Conservation (phyloP, 1,140 invertebrate species). For the Atta cephalotes region DNA sequence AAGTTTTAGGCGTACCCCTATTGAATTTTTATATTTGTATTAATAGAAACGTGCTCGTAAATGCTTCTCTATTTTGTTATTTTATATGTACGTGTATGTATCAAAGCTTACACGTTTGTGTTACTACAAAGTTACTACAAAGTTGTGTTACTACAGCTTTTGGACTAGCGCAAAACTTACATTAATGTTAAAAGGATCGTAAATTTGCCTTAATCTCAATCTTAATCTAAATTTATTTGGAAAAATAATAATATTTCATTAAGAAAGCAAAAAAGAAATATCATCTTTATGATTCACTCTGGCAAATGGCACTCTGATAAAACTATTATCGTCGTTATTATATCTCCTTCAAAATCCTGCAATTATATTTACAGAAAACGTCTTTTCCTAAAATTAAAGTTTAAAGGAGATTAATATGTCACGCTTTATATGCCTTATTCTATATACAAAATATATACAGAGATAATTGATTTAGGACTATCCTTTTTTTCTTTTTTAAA, state of each 20-base stretch:
- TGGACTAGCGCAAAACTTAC: conserved; percentile 1
- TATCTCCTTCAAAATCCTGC: conserved; percentile 3
- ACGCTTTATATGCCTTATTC: conserved; percentile 19
- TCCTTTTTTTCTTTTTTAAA: conserved; percentile 46
- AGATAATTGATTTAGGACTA: conserved; percentile 76
- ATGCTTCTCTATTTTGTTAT: conserved; percentile 23
- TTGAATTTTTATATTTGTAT: not conserved
- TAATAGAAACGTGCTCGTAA: conserved; percentile 10
- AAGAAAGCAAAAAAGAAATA: not conserved
- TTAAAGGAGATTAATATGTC: conserved; percentile 28
- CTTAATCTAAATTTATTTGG: not conserved
- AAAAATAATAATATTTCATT: conserved; percentile 11
- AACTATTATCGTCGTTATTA: conserved; percentile 24
- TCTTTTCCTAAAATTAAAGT: conserved; percentile 17
- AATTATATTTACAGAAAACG: conserved; percentile 12
- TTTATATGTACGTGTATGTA: not conserved
- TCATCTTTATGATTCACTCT: not conserved
- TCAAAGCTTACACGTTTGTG: not conserved
- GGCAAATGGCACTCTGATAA: not conserved
- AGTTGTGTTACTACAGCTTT: not conserved
- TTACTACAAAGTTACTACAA: not conserved
- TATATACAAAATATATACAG: conserved; percentile 76
- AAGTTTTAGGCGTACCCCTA: not conserved
- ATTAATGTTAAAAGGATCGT: conserved; percentile 32
- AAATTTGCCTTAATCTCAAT: not conserved